A percentile compares a stretch with the other conserved stretches of the same genome.
These are phyloP conservation scores for Isoperla grammatica DNA, from an alignment of 2,888 invertebrate species.

Conservation along the genomic window DNA sequence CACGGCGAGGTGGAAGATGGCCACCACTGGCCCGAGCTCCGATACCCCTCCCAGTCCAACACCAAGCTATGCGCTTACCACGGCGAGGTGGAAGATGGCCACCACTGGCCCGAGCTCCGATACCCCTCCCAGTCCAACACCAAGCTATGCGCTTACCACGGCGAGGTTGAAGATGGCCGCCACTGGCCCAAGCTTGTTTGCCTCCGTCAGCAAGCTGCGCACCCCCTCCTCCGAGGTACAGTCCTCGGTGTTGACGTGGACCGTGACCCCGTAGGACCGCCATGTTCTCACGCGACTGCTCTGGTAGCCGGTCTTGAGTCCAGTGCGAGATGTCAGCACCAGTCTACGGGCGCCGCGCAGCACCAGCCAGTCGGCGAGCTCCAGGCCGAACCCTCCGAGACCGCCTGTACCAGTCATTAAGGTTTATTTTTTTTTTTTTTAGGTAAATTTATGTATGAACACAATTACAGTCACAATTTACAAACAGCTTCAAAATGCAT, in stretches of 20 bases:
- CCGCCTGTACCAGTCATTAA: no score
- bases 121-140: no score
- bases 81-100: no score
- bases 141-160: constrained; percentile 58
- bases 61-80: no score
- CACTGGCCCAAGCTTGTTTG: constrained; percentile 60
- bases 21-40: no score
- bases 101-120: no score
- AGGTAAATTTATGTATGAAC: no score
- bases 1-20: no score
- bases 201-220: constrained; percentile 58
- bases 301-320: constrained; percentile 54
- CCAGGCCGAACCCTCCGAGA: constrained; percentile 88
- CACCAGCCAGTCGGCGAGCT: constrained; percentile 80
- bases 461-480: no score
- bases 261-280: constrained; percentile 61
- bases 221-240: constrained; percentile 66
- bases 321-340: constrained; percentile 52
- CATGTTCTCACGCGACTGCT: constrained; percentile 52
- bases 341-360: constrained; percentile 60
- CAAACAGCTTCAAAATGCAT: no score
- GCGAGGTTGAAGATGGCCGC: constrained; percentile 88
- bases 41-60: no score
- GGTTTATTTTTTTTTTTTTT: no score
- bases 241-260: constrained; percentile 65